Conservation (phyloP, 2,113 vertebrate species). For the Rutilus rutilus region DNA sequence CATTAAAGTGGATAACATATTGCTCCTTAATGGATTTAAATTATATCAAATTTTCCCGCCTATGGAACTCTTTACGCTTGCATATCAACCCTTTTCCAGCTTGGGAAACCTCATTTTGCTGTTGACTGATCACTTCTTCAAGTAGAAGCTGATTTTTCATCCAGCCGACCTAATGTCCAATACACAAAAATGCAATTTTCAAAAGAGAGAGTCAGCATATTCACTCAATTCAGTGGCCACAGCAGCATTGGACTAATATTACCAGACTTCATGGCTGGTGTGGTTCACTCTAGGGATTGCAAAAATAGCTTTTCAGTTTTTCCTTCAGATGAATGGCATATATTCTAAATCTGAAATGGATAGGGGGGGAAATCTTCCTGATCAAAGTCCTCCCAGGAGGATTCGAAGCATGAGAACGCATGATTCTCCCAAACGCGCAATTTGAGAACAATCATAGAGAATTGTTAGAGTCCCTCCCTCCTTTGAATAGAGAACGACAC, state of each 20-base stretch:
- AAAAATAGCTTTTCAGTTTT: slow-evolving; percentile 53
- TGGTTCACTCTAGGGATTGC: slow-evolving; percentile 23
- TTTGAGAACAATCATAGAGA: slow-evolving; percentile 74
- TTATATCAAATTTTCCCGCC: slow-evolving; percentile 7
- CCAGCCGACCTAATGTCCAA: slow-evolving; percentile 25
- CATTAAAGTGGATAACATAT: slow-evolving; percentile 38
- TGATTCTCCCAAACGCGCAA: slow-evolving; percentile 66
- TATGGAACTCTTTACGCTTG: slow-evolving; percentile 10
- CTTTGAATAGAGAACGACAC: slow-evolving; percentile 53
- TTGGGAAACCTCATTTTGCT: slow-evolving; percentile 28
- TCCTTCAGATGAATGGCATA: slow-evolving; percentile 52
- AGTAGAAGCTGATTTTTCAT: slow-evolving; percentile 34
- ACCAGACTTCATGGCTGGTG: slow-evolving; percentile 9
- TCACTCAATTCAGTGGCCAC: slow-evolving; percentile 31
- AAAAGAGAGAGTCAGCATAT: slow-evolving; percentile 31
- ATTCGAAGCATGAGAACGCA: slow-evolving; percentile 66
- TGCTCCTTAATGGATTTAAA: slow-evolving; percentile 42
- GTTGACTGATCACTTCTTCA: slow-evolving; percentile 39
- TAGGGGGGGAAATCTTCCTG: slow-evolving; percentile 58
- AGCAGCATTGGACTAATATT: slow-evolving; percentile 15
- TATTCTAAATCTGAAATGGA: slow-evolving; percentile 52
- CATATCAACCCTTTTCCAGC: slow-evolving; percentile 23
- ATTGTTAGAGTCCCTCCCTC: slow-evolving; percentile 64
- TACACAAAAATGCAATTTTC: slow-evolving; percentile 43
- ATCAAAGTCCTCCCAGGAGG: slow-evolving; percentile 61